Base-by-base conservation (phyloP, 2,113 vertebrate species). In the Dendrocopos noguchii region DNA sequence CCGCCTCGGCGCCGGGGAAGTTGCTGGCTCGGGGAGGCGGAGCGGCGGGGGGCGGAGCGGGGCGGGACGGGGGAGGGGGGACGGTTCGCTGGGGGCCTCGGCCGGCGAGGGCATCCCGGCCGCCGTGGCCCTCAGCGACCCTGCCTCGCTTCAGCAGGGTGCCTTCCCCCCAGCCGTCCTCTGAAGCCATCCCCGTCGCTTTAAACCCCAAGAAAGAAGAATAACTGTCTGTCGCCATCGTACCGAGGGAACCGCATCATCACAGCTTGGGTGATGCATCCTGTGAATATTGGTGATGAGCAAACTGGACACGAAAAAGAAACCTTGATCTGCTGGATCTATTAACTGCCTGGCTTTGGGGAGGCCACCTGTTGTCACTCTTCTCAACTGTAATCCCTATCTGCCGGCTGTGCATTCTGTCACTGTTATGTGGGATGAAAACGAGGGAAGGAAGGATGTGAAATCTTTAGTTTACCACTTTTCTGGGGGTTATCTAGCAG, bases 281-380 rank as follows among this genome's bases (percentile, higher is more conserved):
- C 57, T 3, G 4, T 14, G 33, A 22, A 4, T 13, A 3, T 5
- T 2, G 42, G 42, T 3, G 55, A 47, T 29, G 71, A 74, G 70
- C 65, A 10, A 67, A 36, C 47, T 15, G 53, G 50, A 34, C 75
- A 5, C 17, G 25, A 5, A 19, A 59, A 19, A 46, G 55, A 52
- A 75, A 12, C 22, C 46, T 44, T 15, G 56, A 44, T 75, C 75
- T 61, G 29, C 56, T 53, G 27, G 28, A 50, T 80, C 28, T n/a
- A 33, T 50, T 18, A 73, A 12, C 18, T 46, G 31, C 83, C 60
- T 5, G 71, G 71, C 63, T 77, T 47, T 50, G 60, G 42, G 61
- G 33, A 71, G 70, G 63, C 82, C 82, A 93, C 84, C 93, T 91
- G 88, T 96, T 93, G 87, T 84, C 59, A 66, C 44, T 42, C 66